These are phyloP conservation scores for Anisognathus igniventris DNA, from an alignment of 2,797 vertebrate species.

Conservation along the genomic window DNA sequence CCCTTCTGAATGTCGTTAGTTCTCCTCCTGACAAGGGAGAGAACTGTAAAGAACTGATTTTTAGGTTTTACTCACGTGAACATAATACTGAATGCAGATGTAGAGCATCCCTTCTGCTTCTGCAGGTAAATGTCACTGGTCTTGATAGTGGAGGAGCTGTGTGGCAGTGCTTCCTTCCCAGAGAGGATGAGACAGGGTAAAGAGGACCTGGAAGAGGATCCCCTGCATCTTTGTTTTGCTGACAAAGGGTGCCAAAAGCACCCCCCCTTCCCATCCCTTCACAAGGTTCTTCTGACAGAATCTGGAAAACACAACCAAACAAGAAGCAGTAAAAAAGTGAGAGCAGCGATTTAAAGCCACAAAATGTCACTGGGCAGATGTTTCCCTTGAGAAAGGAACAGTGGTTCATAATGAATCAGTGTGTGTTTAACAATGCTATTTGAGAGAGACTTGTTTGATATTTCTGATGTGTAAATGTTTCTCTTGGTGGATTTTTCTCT, in stretches of 20 bases:
- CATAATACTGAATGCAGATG: not conserved
- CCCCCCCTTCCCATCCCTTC: rapidly evolving
- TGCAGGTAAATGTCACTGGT: not conserved
- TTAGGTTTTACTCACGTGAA: not conserved
- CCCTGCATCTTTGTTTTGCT: not conserved
- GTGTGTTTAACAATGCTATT: not conserved
- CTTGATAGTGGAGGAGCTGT: not conserved
- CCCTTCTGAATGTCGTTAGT: not conserved
- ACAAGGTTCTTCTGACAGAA: not conserved
- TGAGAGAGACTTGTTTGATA: not conserved
- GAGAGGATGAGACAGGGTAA: not conserved
- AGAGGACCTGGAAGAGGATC: not conserved
- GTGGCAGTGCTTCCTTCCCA: not conserved
- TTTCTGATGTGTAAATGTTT: not conserved
- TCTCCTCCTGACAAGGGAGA: not conserved
- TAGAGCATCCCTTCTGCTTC: not conserved
- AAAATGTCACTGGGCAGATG: not conserved
- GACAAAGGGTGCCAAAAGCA: not conserved
- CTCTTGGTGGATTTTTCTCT: not conserved
- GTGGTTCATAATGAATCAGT: not conserved
- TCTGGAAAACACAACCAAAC: not conserved
- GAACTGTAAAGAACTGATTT: not conserved
- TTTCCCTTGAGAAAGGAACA: not conserved
- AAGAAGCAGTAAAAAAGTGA: not conserved
- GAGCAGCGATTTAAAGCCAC: not conserved